Percentiles rank a stretch among this genome's conserved stretches.
phyloP scores from a whole-genome alignment of 2,113 vertebrate species.

The Odontesthes bonariensis region DNA sequence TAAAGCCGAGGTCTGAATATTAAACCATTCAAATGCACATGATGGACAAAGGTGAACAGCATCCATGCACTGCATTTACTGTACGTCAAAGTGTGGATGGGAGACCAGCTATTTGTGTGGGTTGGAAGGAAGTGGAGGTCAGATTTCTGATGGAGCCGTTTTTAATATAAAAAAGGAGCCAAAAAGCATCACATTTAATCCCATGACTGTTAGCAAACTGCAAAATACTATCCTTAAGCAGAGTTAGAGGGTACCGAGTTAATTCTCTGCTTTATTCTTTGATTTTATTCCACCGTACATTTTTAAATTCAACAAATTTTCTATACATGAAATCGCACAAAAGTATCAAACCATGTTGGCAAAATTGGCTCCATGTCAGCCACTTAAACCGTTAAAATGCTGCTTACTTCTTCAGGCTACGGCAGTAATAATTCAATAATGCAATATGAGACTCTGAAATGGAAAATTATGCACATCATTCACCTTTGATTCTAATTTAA shows the following conservation, averaged over 20 bases:
- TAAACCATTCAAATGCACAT: constrained; percentile 9
- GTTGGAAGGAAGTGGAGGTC: not conserved
- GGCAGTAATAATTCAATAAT: constrained; percentile 15
- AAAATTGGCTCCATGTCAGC: not conserved
- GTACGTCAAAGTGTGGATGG: constrained; percentile 11
- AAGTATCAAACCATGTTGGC: not conserved
- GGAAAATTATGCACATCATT: not conserved
- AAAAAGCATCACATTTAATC: not conserved
- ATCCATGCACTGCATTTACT: not conserved
- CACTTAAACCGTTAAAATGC: not conserved
- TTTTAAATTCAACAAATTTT: not conserved
- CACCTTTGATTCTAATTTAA: not conserved
- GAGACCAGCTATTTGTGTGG: constrained; percentile 16
- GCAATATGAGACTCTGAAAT: not conserved
- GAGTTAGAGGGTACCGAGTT: too few species aligned
- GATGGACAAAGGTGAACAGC: not conserved
- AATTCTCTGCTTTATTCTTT: not conserved
- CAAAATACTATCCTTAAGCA: too few species aligned
- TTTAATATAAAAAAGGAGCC: constrained; percentile 1
- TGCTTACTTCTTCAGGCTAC: constrained; percentile 17
- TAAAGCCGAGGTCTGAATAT: not conserved
- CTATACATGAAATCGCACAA: not conserved
- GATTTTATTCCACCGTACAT: not conserved
- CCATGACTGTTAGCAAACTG: too few species aligned
- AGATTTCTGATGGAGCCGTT: not conserved